Evolutionary conservation across 1,140 invertebrate species (phyloP).

Genomic region (Aphelinus certus): DNA sequence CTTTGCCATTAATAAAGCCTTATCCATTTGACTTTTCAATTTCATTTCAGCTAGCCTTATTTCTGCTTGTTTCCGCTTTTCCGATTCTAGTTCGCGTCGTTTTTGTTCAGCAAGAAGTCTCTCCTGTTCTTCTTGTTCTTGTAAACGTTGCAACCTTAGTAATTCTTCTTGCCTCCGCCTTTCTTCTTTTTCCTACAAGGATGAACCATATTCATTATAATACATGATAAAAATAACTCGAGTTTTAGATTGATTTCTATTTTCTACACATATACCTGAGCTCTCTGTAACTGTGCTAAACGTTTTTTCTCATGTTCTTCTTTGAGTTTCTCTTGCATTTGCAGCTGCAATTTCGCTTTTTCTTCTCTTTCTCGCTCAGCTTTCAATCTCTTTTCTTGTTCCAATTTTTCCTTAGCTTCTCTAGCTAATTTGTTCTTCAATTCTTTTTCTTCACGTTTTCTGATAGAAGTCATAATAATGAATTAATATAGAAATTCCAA

Average conservation of each 20-base stretch:
- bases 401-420: constrained; percentile 66
- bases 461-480: constrained; percentile 31
- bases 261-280: constrained; percentile 43
- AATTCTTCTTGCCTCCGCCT: constrained; percentile 61
- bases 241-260: background rate
- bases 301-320: constrained; percentile 60
- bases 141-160: constrained; percentile 55
- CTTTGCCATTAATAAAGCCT: constrained; percentile 47
- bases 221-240: background rate
- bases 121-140: constrained; percentile 67
- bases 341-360: constrained; percentile 53
- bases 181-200: constrained; percentile 65
- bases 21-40: constrained; percentile 52
- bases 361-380: constrained; percentile 62
- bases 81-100: constrained; percentile 62
- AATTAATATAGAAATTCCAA: background rate
- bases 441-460: constrained; percentile 70
- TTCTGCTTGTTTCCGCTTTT: constrained; percentile 56
- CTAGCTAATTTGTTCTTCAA: constrained; percentile 68
- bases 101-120: constrained; percentile 66
- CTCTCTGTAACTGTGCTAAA: constrained; percentile 51
- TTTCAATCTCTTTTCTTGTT: constrained; percentile 60
- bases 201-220: background rate
- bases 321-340: constrained; percentile 54
- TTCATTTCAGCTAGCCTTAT: constrained; percentile 56